Evolutionary conservation across 2,797 vertebrate species (phyloP), one percentile per base, ranked within the genome.

Genomic region (Cuniculus paca): DNA sequence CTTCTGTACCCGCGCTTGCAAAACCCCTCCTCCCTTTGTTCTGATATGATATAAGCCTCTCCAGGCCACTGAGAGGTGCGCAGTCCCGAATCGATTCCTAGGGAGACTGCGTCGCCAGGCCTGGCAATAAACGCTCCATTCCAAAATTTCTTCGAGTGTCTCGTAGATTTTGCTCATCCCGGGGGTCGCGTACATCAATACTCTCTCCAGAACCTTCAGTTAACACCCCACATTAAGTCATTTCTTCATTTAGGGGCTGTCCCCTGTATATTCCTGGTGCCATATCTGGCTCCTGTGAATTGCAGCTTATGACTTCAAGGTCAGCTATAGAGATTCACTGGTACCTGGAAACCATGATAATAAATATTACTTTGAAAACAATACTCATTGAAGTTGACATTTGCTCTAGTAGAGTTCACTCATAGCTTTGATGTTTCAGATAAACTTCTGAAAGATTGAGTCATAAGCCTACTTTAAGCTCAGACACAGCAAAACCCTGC

Each of bases 361-460:
- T 75, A 97, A 95, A 63, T 90, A 91, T 72, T 88, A 83, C 96
- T 96, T 93, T 94, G 93, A 97, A 97, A 97, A 95, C 63, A 94
- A 96, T 78, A 96, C 45, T 95, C 81, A 95, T 1, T 97, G 92
- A 97, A 94, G 90, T 36, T 97, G 93, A 81, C 91, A 90, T 93
- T 78, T 93, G 88, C 96, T 97, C 92, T 94, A 56, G 42, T 90
- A 84, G 84, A 93, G 90, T 91, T 95, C 93, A 85, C 70, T 91
- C 79, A 83, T 36, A 90, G 82, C 91, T 95, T 92, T 96, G 95
- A 96, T 94, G 88, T 94, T 92, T 91, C 58, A 94, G 96, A 97
- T 96, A 96, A 97, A 96, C 72, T 79, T 34, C 63, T 75, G 36
- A 90, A 96, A 91, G 80, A 50, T 0, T 34, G 24, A 70, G 61